phyloP scores from a whole-genome alignment of 2,113 vertebrate species.

The Eurypyga helias region DNA sequence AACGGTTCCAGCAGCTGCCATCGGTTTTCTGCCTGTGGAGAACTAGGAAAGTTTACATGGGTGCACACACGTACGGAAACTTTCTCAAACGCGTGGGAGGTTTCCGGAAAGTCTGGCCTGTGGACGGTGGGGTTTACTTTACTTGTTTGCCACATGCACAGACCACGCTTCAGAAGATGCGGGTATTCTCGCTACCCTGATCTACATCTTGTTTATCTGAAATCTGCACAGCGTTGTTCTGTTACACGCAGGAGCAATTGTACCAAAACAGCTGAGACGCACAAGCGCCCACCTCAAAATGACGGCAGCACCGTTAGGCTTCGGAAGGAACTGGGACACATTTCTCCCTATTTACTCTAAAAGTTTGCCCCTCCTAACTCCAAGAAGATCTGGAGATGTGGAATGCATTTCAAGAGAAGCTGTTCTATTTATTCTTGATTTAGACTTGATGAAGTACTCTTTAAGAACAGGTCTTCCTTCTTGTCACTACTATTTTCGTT shows the following conservation, averaged over 20 bases:
- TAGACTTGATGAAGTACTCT: conserved; percentile 37
- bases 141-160: neutral
- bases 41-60: neutral
- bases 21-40: neutral
- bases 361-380: neutral
- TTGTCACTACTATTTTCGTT: conserved; percentile 43
- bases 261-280: neutral
- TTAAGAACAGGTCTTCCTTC: conserved; percentile 38
- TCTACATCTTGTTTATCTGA: neutral
- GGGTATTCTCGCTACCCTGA: neutral
- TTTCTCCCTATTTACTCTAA: neutral
- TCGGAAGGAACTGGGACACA: neutral
- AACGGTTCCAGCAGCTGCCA: neutral
- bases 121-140: neutral
- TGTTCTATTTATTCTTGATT: conserved; percentile 12
- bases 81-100: neutral
- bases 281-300: neutral
- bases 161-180: neutral
- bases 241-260: neutral
- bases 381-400: neutral
- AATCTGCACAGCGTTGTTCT: neutral
- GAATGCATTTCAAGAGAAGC: conserved; percentile 26
- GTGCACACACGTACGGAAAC: neutral
- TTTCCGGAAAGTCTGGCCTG: neutral
- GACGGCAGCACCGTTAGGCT: neutral